These are phyloP conservation scores for Choloepus hoffmanni DNA, from an alignment of 2,113 vertebrate genomes.

Conservation along the genomic window DNA sequence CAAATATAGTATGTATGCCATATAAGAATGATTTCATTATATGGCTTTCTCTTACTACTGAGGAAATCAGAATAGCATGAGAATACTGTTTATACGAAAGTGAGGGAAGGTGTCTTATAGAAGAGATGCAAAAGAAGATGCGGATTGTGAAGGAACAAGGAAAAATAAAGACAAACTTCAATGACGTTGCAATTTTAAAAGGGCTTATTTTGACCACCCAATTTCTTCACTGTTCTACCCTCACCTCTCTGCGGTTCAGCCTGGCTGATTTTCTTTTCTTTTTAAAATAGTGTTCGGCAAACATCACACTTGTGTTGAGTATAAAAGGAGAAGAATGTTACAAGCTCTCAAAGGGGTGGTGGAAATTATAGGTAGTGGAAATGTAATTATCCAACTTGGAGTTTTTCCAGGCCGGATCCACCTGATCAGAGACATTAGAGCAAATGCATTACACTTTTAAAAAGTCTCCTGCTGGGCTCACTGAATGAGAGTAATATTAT, in stretches of 20 bases:
- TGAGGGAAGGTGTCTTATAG: background rate
- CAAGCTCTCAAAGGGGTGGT: conserved; percentile 74
- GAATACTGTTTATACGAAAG: background rate
- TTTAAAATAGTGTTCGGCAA: conserved; percentile 72
- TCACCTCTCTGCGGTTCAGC: conserved; percentile 16
- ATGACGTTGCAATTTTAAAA: background rate
- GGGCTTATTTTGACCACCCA: background rate
- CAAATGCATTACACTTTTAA: conserved; percentile 81
- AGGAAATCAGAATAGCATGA: background rate
- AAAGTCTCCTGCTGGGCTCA: conserved; percentile 81
- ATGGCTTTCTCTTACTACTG: background rate
- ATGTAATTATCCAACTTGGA: conserved; percentile 83
- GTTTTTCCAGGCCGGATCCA: conserved; percentile 80
- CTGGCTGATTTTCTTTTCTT: conserved; percentile 56
- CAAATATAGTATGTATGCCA: background rate
- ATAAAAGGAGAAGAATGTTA: conserved; percentile 71
- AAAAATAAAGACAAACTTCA: background rate
- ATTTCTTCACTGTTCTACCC: background rate
- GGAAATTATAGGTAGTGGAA: conserved; percentile 80
- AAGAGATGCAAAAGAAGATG: background rate
- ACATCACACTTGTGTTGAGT: conserved; percentile 42
- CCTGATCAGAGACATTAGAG: conserved; percentile 83
- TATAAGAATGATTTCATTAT: background rate
- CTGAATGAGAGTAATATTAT: conserved; percentile 83
- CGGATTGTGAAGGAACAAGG: background rate